Evolutionary conservation across 2,888 invertebrate species (phyloP).

Genomic region (Pyrrhosoma nymphula): DNA sequence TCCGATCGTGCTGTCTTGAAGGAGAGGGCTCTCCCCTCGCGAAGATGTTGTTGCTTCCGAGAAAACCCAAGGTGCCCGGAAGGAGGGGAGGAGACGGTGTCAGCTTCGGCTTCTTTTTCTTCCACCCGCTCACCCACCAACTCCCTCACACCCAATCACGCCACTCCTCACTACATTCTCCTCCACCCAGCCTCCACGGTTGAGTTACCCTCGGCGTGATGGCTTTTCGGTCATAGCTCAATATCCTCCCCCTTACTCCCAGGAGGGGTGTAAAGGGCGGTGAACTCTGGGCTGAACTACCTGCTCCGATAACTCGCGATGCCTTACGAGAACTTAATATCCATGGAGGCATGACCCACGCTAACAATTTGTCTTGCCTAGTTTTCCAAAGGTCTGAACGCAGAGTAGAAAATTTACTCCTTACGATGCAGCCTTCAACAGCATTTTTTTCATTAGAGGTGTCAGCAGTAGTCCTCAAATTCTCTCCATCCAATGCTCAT

Average conservation of each 20-base stretch:
- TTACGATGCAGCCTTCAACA: too few species aligned
- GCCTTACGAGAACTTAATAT: too few species aligned
- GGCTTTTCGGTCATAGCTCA: constrained; percentile 16
- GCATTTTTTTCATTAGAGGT: too few species aligned
- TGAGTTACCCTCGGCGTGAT: neutral
- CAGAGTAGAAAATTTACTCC: too few species aligned
- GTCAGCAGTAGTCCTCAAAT: too few species aligned
- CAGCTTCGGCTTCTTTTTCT: neutral
- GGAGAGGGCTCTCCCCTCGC: neutral
- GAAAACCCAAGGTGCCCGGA: neutral
- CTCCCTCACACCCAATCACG: neutral
- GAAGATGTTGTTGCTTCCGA: neutral
- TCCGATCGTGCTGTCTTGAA: neutral
- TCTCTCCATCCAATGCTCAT: too few species aligned
- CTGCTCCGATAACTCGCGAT: too few species aligned
- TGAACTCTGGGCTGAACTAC: too few species aligned
- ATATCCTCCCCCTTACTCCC: neutral
- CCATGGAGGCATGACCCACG: too few species aligned
- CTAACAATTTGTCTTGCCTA: too few species aligned
- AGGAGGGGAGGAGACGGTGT: neutral
- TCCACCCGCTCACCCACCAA: neutral
- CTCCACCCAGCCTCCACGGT: neutral
- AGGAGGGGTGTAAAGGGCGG: too few species aligned
- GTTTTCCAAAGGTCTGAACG: too few species aligned
- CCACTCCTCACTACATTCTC: neutral